phyloP scores from a whole-genome alignment of 92 coral and sea anemone genomes.

The Muricea muricata region DNA sequence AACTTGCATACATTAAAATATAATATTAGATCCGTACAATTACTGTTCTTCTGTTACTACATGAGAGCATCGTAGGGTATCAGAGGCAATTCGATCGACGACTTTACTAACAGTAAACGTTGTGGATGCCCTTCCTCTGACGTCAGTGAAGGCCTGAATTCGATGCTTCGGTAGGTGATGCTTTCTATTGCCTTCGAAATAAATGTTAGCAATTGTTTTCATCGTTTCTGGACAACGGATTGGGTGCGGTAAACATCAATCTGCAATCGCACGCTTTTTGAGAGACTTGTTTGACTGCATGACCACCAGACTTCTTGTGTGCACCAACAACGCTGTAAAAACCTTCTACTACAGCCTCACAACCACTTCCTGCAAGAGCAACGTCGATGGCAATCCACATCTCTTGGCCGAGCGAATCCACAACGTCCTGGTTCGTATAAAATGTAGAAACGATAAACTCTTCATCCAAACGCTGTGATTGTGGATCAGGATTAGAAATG shows the following conservation, averaged over 20 bases:
- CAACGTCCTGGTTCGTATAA: background rate
- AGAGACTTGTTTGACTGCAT: background rate
- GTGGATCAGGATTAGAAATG: background rate
- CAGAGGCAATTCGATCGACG: slow-evolving; percentile 22
- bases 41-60: background rate
- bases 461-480: background rate
- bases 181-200: background rate
- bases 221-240: slow-evolving; percentile 8
- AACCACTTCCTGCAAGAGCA: background rate
- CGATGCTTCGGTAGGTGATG: slow-evolving; percentile 14
- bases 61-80: background rate
- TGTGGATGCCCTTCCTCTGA: background rate
- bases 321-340: slow-evolving; percentile 8
- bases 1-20: background rate
- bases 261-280: background rate
- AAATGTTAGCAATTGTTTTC: background rate
- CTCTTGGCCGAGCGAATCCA: background rate
- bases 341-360: slow-evolving; percentile 9
- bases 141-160: background rate
- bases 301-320: slow-evolving; percentile 23
- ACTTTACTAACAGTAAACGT: background rate
- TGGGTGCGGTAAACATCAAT: slow-evolving; percentile 6
- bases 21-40: no score
- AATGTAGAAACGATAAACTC: background rate
- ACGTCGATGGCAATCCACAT: slow-evolving; percentile 5